Base-by-base conservation (phyloP, 2,888 invertebrate species). In the Lepidonotus clava region DNA sequence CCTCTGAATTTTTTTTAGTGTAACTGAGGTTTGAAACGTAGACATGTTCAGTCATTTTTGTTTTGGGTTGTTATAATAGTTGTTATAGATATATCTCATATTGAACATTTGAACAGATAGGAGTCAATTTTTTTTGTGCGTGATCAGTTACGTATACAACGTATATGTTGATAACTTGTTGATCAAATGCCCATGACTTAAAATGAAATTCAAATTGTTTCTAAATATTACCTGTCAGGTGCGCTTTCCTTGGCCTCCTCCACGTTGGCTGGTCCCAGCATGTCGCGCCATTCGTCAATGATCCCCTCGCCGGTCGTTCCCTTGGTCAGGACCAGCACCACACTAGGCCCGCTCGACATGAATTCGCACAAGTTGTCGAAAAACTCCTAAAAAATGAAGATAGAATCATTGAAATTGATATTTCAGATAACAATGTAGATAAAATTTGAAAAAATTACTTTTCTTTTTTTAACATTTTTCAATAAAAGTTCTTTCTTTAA, bases 321-420 rank as follows among this genome's bases (percentile, higher is more conserved):
- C 88, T 93, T 93, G 28, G 92, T 93, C 66, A 94, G 89, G n/a
- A 93, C 92, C 71, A 94, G 88, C 6, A 93, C 90, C 76, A 92
- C 91, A 83, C 92, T 92, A 2, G 92, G 92, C n/a, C 93, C 93
- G 87, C 93, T 93, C 21, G 91, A 91, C 93, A 94, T 94, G 86
- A 91, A 93, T 76, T 90, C 88, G 38, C 94, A 89, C 41, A 94
- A 87, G 18, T 94, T 93, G 14, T 94, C 92, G 89, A 92, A 94
- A 91, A 90, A 92, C n/a, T 90, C 89, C 94, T 93, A 89, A 0
- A 89, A 86, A 46, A 46, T 11, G 46, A 8, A 11, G 46, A 46
- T 11, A 46, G 46, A 8, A 61, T 4, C 24, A 56, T 56, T 18
- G 56, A 11, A 14, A 56, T n/a, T 8, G n/a, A 56, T 56, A n/a